Conservation (phyloP, 2,113 vertebrate species). For the Oxyura jamaicensis region DNA sequence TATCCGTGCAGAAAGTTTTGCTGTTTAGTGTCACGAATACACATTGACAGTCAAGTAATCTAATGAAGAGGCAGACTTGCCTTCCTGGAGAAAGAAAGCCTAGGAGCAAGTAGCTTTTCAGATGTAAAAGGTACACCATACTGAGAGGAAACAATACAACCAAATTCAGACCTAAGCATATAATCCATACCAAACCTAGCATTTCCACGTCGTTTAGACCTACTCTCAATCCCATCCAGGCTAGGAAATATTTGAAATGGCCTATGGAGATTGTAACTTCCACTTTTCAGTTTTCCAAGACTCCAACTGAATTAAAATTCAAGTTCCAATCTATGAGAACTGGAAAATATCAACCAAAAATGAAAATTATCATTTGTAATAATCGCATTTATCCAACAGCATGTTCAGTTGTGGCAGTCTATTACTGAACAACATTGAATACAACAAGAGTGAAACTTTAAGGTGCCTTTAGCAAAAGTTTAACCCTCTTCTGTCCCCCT, state of each 20-base stretch:
- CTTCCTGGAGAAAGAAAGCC: not conserved
- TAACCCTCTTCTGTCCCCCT: not conserved
- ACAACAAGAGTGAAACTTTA: not conserved
- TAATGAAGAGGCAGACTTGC: not conserved
- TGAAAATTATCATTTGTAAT: not conserved
- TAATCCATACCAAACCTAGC: not conserved
- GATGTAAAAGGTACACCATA: not conserved
- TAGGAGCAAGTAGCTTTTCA: not conserved
- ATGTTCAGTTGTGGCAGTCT: not conserved
- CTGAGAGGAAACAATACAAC: not conserved
- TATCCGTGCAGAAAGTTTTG: not conserved
- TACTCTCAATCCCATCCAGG: not conserved
- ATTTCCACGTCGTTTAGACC: not conserved
- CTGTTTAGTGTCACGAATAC: not conserved
- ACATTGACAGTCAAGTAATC: not conserved
- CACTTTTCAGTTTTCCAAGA: not conserved
- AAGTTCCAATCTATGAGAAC: not conserved
- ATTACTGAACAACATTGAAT: fast-evolving
- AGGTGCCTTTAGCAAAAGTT: not conserved
- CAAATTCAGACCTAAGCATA: not conserved
- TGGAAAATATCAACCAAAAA: not conserved
- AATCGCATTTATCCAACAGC: not conserved
- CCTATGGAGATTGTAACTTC: not conserved
- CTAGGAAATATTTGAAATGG: not conserved
- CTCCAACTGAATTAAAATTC: not conserved